Evolutionary conservation across 1,140 invertebrate genomes (phyloP), one percentile per base, ranked within the genome.

Genomic region (Sycobia sp.): DNA sequence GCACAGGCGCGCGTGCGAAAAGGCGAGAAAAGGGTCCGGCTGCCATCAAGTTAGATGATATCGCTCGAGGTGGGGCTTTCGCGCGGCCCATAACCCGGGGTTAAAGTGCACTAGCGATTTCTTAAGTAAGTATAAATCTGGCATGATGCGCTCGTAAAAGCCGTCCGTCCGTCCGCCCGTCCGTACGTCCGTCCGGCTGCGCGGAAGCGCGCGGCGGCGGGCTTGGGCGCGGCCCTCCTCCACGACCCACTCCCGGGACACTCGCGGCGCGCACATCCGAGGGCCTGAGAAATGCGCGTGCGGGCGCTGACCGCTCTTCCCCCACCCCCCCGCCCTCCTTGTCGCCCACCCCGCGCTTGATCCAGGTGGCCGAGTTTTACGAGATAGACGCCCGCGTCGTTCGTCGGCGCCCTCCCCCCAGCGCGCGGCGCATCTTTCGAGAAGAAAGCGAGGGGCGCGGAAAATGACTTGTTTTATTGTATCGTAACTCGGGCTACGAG

Each of bases 121-220:
- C 65, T 71, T 76, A 76, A 74, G 73, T 74, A 75, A 74, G 72
- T 74, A 75, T 72, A 76, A 76, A 76, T 74, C 73, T 71, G 73
- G 67, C 36, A 69, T 75, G 72, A 76, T 74, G 69, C 66, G 67
- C 65, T 75, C 73, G 71, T 76, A 76, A 76, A 76, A 70, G 67
- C 63, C 46, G 49, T n/a, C 66, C 54, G 62, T 65, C 53, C 51
- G 53, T n/a, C n/a, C n/a, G n/a, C n/a, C n/a, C 32, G 59, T 18
- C 16, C 43, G 51, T 14, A 46, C 25, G 36, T 55, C 25, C 41
- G 16, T 18, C 41, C 20, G 4, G 16, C 41, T 3, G 5, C 29
- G 4, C 29, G 29, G 29, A 4, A 7, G 5, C 5, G 29, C 29
- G 29, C 29, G 29, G 29, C 29, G 29, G 29, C 29, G 29, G 5